Percentiles rank a stretch among this genome's conserved stretches.
These are phyloP conservation scores for Perizoma flavofasciatum DNA, from an alignment of 2,888 invertebrate species.

Conservation along the genomic window DNA sequence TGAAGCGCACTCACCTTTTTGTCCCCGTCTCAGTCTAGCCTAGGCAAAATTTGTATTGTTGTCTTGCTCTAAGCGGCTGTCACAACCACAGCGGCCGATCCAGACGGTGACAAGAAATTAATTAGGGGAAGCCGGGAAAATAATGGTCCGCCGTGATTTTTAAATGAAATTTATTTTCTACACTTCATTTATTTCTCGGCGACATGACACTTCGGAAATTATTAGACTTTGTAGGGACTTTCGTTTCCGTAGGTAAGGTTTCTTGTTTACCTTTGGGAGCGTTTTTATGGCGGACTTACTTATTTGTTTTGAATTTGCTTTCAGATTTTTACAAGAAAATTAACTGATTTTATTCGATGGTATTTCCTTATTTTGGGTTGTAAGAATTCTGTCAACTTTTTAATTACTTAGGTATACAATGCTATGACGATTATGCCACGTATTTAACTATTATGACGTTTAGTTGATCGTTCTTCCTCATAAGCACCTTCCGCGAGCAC, in stretches of 20 bases:
- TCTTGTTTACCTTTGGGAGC: slow-evolving; percentile 59
- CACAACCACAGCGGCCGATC: slow-evolving; percentile 76
- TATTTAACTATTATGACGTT: no score
- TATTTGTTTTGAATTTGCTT: slow-evolving; percentile 23
- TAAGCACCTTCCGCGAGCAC: no score
- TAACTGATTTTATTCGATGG: neutral
- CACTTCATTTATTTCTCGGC: slow-evolving; percentile 80
- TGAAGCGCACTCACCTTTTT: slow-evolving; percentile 76
- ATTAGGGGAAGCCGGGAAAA: slow-evolving; percentile 81
- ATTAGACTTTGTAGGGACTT: slow-evolving; percentile 72
- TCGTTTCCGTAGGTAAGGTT: slow-evolving; percentile 62
- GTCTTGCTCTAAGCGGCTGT: slow-evolving; percentile 66
- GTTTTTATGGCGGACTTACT: slow-evolving; percentile 30
- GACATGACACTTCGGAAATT: slow-evolving; percentile 82
- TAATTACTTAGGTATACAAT: neutral
- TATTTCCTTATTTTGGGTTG: neutral
- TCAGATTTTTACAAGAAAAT: neutral
- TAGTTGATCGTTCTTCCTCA: no score
- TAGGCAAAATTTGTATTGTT: slow-evolving; percentile 24
- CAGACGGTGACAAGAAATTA: slow-evolving; percentile 83
- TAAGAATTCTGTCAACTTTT: neutral
- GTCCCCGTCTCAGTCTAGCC: slow-evolving; percentile 51
- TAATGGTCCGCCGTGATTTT: slow-evolving; percentile 82
- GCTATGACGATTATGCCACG: no score
- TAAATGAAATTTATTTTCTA: slow-evolving; percentile 82